phyloP scores from a whole-genome alignment of 2,113 vertebrate species.

The Rhipidura dahli region DNA sequence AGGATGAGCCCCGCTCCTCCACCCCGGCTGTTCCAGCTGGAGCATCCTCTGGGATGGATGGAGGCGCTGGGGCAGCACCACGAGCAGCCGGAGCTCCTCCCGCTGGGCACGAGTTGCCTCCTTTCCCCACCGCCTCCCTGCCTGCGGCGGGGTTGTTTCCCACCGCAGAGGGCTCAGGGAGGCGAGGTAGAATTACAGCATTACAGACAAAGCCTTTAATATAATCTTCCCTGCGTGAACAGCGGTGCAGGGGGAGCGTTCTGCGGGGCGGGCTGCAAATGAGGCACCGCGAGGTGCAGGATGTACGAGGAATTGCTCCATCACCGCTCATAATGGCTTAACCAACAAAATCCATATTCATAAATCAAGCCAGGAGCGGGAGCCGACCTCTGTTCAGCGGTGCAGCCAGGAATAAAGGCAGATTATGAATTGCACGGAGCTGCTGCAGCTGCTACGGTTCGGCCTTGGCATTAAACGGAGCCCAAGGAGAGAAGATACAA shows the following conservation, averaged over 20 bases:
- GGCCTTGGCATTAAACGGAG: conserved; percentile 2
- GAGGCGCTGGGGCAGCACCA: neutral
- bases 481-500: conserved; percentile 25
- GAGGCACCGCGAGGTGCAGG: neutral
- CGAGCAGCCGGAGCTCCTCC: neutral
- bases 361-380: neutral
- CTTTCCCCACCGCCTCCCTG: neutral
- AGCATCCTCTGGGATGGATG: neutral
- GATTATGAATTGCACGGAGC: neutral
- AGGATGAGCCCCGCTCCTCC: accelerated
- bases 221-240: neutral
- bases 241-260: neutral
- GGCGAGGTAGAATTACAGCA: neutral
- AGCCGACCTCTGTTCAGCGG: neutral
- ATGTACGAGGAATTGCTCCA: neutral
- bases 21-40: accelerated
- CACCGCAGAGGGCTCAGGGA: neutral
- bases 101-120: accelerated
- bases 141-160: neutral
- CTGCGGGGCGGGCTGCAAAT: neutral
- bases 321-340: conserved; percentile 35
- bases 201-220: neutral
- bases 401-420: neutral
- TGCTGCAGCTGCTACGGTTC: conserved; percentile 3
- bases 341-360: conserved; percentile 37